phyloP scores from a whole-genome alignment of 2,797 vertebrate species.

The Dendrocincla fuliginosa region DNA sequence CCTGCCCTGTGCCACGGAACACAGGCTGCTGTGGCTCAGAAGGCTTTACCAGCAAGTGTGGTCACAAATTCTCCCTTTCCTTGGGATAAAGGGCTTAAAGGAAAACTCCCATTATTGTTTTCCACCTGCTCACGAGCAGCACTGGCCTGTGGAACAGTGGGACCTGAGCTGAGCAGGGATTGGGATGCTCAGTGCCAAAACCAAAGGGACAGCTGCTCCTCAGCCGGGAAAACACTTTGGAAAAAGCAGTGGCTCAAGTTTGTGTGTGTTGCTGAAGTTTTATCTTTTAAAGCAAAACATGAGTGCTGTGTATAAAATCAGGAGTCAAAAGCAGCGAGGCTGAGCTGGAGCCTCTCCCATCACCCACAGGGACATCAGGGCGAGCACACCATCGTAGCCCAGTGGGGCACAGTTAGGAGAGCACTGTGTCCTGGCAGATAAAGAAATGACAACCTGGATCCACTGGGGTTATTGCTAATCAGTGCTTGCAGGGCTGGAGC shows the following conservation, averaged over 20 bases:
- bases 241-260: neutral
- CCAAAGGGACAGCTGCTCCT: neutral
- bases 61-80: neutral
- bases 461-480: neutral
- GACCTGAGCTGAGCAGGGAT: neutral
- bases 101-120: neutral
- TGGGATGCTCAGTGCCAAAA: neutral
- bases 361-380: neutral
- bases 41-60: neutral
- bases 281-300: neutral
- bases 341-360: neutral
- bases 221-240: rapidly evolving
- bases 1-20: rapidly evolving
- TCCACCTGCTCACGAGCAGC: neutral
- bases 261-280: neutral
- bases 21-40: neutral
- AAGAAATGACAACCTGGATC: neutral
- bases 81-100: neutral
- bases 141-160: neutral
- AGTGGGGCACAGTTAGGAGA: neutral
- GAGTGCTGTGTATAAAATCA: rapidly evolving
- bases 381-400: neutral
- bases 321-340: neutral
- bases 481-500: neutral
- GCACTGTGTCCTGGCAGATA: neutral